Percentiles rank a stretch among this genome's conserved stretches.
phyloP scores from a whole-genome alignment of 2,888 invertebrate genomes.

The Amblyjoppa fuscipennis region DNA sequence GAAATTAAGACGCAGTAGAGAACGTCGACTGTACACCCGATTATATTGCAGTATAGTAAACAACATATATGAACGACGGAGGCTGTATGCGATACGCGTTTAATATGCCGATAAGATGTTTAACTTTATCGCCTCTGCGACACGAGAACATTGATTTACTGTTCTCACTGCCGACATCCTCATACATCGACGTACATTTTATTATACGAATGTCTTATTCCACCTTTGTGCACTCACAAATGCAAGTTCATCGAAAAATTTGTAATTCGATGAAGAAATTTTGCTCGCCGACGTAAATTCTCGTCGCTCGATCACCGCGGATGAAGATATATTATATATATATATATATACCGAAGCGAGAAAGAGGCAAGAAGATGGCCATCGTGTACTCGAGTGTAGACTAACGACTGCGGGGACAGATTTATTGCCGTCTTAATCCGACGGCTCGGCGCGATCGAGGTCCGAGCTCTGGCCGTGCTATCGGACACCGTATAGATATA shows the following conservation, averaged over 20 bases:
- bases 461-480: constrained; percentile 25
- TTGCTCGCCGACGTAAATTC: constrained; percentile 47
- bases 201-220: not conserved
- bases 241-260: constrained; percentile 11
- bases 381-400: constrained; percentile 12
- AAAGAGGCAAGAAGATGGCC: constrained; percentile 39
- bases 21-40: not conserved
- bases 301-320: constrained; percentile 32
- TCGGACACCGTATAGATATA: constrained; percentile 26
- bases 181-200: not conserved
- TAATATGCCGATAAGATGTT: constrained; percentile 57
- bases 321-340: constrained; percentile 54
- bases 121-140: constrained; percentile 47
- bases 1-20: constrained; percentile 62
- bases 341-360: constrained; percentile 1
- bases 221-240: not conserved
- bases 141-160: constrained; percentile 36
- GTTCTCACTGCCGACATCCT: constrained; percentile 43
- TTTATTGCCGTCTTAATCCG: constrained; percentile 68
- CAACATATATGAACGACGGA: not conserved
- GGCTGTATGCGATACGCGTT: constrained; percentile 25
- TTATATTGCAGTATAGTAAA: constrained; percentile 6
- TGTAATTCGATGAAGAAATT: constrained; percentile 32
- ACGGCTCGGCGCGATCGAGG: constrained; percentile 61
- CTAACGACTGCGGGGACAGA: constrained; percentile 64